Conservation (phyloP, 2,888 invertebrate species). For the Chymomyza fuscimana region DNA sequence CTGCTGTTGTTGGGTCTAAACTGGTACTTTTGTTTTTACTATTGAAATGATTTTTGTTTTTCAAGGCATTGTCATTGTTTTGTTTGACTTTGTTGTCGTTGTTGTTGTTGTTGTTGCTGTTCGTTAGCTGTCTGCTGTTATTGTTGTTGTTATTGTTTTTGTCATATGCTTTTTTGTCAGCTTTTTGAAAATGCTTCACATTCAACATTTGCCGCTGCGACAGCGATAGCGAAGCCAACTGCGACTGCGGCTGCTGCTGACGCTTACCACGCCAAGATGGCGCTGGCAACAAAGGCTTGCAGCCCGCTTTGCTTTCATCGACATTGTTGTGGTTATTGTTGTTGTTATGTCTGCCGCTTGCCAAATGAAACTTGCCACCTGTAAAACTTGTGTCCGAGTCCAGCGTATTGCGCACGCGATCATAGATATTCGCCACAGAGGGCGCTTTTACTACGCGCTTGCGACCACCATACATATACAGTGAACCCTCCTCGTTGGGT, state of each 20-base stretch:
- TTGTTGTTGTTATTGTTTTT: constrained; percentile 47
- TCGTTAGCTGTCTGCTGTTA: constrained; percentile 59
- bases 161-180: constrained; percentile 72
- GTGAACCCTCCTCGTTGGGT: constrained; percentile 76
- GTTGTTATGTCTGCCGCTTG: constrained; percentile 12
- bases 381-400: constrained; percentile 47
- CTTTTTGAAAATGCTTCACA: constrained; percentile 41
- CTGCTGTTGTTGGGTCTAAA: constrained; percentile 43
- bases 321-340: constrained; percentile 37
- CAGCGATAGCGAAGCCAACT: neutral
- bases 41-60: constrained; percentile 63
- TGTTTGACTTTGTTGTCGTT: constrained; percentile 36
- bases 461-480: constrained; percentile 76
- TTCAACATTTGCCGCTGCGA: neutral
- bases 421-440: constrained; percentile 74
- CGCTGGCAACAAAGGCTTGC: constrained; percentile 61
- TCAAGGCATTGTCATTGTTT: constrained; percentile 61
- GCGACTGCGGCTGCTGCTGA: constrained; percentile 41
- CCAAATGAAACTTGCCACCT: constrained; percentile 33
- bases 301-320: constrained; percentile 22
- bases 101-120: constrained; percentile 36
- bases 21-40: constrained; percentile 57
- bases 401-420: constrained; percentile 63
- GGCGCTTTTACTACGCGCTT: constrained; percentile 67
- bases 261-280: constrained; percentile 71